Base-by-base conservation (phyloP, 2,113 vertebrate species). In the Phoenicopterus ruber region DNA sequence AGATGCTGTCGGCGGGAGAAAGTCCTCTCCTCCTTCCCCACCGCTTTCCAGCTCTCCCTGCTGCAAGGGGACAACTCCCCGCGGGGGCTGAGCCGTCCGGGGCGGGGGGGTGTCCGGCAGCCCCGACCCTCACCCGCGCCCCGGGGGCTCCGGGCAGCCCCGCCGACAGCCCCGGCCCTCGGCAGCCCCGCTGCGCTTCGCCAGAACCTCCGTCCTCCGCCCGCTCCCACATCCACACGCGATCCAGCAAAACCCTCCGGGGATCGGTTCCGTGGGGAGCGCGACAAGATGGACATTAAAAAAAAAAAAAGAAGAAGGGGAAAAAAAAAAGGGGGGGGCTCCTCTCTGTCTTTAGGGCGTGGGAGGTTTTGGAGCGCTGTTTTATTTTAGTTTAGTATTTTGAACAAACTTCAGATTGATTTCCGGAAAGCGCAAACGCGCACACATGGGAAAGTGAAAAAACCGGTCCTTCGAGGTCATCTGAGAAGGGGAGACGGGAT, bases 391-490 rank as follows among this genome's bases (percentile, higher is more conserved):
- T 90, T 93, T 28, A 77, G 88, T 47, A 77, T 92, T 93, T 93
- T 91, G 49, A 89, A 59, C 81, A 94, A 96, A 94, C 91, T 96
- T 94, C 4, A 92, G 62, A 52, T 77, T 86, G 93, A 92, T 97
- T 95, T 97, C 93, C 93, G 82, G 96, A 96, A 95, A 95, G 91
- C 31, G 54, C 92, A 88, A 76, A 58, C 6, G 44, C 61, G 40
- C 87, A 87, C 84, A 93, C 76, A 83, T 77, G 47, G 93, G 96
- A 92, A 97, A 95, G 94, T 63, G 94, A 90, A 86, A 94, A 92
- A 97, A 97, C 88, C 82, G 93, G 96, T 96, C 95, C 95, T 85
- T 78, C 81, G 79, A 87, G 92, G 90, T 85, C 95, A 94, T 55
- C 86, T 26, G 88, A 87, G 91, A 90, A 87, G 83, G 90, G 76